phyloP scores from a whole-genome alignment of 2,797 vertebrate genomes.

The Neosalanx taihuensis region DNA sequence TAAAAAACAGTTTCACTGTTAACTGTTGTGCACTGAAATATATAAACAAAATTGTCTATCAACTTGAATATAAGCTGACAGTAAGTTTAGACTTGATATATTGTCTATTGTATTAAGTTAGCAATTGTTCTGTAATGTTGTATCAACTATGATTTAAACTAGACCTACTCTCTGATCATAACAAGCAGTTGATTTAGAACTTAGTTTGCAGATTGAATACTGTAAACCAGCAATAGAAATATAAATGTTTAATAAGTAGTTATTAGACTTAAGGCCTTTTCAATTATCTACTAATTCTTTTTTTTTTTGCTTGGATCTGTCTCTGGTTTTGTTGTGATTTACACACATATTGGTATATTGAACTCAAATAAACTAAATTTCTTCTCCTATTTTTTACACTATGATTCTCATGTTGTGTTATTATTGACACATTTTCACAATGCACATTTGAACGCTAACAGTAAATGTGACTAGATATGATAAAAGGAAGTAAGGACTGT shows the following conservation, averaged over 20 bases:
- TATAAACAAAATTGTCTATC: slow-evolving; percentile 74
- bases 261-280: slow-evolving; percentile 76
- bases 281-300: slow-evolving; percentile 70
- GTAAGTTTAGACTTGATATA: slow-evolving; percentile 80
- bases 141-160: slow-evolving; percentile 88
- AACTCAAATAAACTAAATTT: slow-evolving; percentile 82
- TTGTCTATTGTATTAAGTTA: slow-evolving; percentile 82
- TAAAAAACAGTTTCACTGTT: slow-evolving; percentile 77
- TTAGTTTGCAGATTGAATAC: slow-evolving; percentile 80
- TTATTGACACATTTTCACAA: slow-evolving; percentile 41
- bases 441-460: not conserved
- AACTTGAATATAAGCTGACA: slow-evolving; percentile 77
- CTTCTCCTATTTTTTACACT: slow-evolving; percentile 77
- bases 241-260: slow-evolving; percentile 84
- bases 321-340: slow-evolving; percentile 84
- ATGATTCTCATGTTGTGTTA: slow-evolving; percentile 57
- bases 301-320: slow-evolving; percentile 88
- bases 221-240: slow-evolving; percentile 93
- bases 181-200: slow-evolving; percentile 77
- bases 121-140: slow-evolving; percentile 90
- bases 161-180: slow-evolving; percentile 73
- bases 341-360: slow-evolving; percentile 81
- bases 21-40: slow-evolving; percentile 81
- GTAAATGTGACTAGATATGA: not conserved
- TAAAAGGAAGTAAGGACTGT: too few species aligned